Evolutionary conservation across 2,797 vertebrate species (phyloP), one percentile per base, ranked within the genome.

Genomic region (Botia kubotai): DNA sequence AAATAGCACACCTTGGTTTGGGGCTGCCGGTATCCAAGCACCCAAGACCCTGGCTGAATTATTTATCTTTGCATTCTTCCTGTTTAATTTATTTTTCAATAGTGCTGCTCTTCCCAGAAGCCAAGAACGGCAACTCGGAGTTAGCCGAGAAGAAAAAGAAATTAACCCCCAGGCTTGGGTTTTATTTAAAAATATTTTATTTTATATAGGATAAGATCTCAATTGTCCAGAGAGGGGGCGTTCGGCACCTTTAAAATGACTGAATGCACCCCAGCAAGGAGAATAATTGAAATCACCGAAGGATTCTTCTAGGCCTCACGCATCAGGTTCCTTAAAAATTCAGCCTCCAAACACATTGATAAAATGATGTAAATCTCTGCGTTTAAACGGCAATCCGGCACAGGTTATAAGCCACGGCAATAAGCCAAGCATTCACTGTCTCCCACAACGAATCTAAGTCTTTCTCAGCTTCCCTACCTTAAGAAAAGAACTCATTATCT

Each of bases 11-110:
- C 86, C 84, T 90, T 84, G 86, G 89, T 91, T 88, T 85, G 86
- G 89, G 92, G 89, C 90, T 88, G 86, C 83, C 85, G 83, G 75
- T 80, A 81, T 86, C 88, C 89, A 81, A 77, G 81, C 81, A 91
- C 90, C 88, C 88, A 84, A 92, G 87, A 88, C 87, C 89, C 87
- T 83, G 80, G 75, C 87, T 93, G 89, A 92, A 94, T 93, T 91
- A 94, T 93, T 95, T 92, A 94, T 92, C 90, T 90, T 90, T 90
- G 88, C 88, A 92, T 92, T 92, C 88, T 86, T 87, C 74, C 77
- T 63, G 86, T 91, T 94, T 92, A 90, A 92, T 94, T 92, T 91
- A 91, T 93, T 93, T 93, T 92, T 91, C 90, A 93, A 92, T 88
- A 88, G 85, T 82, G 81, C 87, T 90, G 87, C 82, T 89, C 70